Evolutionary conservation across 2,113 vertebrate species (phyloP).

Genomic region (Pholis gunnellus): DNA sequence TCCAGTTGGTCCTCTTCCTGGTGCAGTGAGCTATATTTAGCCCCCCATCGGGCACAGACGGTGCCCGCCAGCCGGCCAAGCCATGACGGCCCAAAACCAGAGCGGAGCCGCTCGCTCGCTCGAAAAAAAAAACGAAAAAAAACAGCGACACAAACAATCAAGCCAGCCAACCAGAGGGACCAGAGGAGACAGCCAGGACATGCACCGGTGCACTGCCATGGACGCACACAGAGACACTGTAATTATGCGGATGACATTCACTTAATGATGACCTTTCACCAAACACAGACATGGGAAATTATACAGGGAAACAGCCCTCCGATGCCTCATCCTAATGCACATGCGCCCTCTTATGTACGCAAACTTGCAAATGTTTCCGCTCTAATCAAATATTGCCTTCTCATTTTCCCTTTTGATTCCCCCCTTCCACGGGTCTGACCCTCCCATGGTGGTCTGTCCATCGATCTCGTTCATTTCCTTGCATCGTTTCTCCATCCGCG

Average conservation of each 20-base stretch:
- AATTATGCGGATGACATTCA: slow-evolving; percentile 61
- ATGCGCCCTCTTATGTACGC: background rate
- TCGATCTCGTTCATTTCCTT: slow-evolving; percentile 57
- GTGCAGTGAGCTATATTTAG: slow-evolving; percentile 80
- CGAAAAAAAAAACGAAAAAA: background rate
- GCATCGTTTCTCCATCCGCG: slow-evolving; percentile 55
- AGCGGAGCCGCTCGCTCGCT: slow-evolving; percentile 29
- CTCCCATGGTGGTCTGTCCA: slow-evolving; percentile 36
- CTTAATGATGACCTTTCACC: slow-evolving; percentile 65
- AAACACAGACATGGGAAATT: slow-evolving; percentile 60
- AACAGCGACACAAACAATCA: slow-evolving; percentile 59
- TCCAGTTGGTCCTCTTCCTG: slow-evolving; percentile 68
- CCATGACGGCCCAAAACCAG: slow-evolving; percentile 51
- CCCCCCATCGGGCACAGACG: slow-evolving; percentile 60
- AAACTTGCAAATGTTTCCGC: slow-evolving; percentile 48
- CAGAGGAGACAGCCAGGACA: slow-evolving; percentile 39
- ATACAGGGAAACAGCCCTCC: slow-evolving; percentile 34
- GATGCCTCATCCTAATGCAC: slow-evolving; percentile 4
- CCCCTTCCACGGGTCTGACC: background rate
- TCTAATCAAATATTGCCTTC: slow-evolving; percentile 52
- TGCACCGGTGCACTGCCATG: slow-evolving; percentile 43
- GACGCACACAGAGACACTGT: slow-evolving; percentile 59
- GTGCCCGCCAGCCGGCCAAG: slow-evolving; percentile 69
- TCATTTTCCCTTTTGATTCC: slow-evolving; percentile 5
- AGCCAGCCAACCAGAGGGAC: slow-evolving; percentile 27